Evolutionary conservation across 2,113 vertebrate species (phyloP), one percentile per base, ranked within the genome.

Genomic region (Misgurnus mizolepis): DNA sequence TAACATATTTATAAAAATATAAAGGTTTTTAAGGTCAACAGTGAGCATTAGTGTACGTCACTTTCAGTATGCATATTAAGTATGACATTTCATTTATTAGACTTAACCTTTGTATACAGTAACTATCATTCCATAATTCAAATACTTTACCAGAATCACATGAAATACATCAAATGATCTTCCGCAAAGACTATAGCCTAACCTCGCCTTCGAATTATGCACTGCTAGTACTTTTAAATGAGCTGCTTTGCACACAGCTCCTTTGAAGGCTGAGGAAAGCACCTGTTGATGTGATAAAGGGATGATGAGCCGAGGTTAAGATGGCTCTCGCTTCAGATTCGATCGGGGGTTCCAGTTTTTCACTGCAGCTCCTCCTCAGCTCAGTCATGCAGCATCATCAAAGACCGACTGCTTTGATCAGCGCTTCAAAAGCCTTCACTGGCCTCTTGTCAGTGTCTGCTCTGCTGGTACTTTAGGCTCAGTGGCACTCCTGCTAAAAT

Each of bases 381-480:
- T n/a, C 64, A 79, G 65, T 39, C 64, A 67, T 73, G 64, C 45
- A 5, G 75, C 47, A 76, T 66, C 84, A 83, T 85, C 84, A 83
- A 85, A 86, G 75, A 76, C 60, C 64, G 71, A 4, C 9, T 0
- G 18, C 84, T 86, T 86, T 86, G 82, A 86, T 86, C 82, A 50
- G 60, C 75, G 83, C 82, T 86, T 86, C 84, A 86, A 83, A 86
- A 71, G 81, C 67, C 71, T 83, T 80, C 72, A 49, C 67, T 79
- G 79, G 65, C 74, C 71, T 70, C 66, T 75, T 71, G 64, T 83
- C 79, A 83, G 27, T 45, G 79, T 61, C 64, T 22, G 62, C 64
- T 68, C 50, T 68, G 79, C 68, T 85, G 84, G 67, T 74, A 85
- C 80, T 65, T 56, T 74, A 55, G 67, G 72, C 75, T 78, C 64